Evolutionary conservation across 2,797 vertebrate species (phyloP).

Genomic region (Channa striata): DNA sequence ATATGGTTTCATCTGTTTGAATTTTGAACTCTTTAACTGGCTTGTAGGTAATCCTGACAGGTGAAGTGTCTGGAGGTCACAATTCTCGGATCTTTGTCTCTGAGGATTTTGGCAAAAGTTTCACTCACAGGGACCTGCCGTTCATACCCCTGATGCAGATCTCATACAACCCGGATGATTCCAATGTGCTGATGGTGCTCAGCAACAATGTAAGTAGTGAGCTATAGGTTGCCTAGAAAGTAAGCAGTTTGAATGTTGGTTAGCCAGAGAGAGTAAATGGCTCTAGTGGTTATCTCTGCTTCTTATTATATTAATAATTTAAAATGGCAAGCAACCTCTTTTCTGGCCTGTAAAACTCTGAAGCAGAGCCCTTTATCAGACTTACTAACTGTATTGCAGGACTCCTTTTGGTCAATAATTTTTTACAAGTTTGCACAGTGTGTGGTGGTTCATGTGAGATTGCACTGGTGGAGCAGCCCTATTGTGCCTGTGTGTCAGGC

Average conservation of each 20-base stretch:
- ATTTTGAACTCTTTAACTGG: conserved; percentile 25
- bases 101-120: conserved; percentile 88
- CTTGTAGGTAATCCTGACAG: conserved; percentile 92
- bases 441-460: conserved; percentile 32
- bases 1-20: conserved; percentile 8
- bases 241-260: conserved; percentile 3
- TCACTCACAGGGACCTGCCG: conserved; percentile 85
- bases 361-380: conserved; percentile 3
- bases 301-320: not conserved
- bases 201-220: conserved; percentile 85
- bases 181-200: conserved; percentile 84
- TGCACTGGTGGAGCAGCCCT: not conserved
- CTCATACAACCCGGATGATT: conserved; percentile 86
- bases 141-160: conserved; percentile 90
- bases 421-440: conserved; percentile 37
- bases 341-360: conserved; percentile 11
- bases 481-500: not conserved
- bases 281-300: not conserved
- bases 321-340: not conserved
- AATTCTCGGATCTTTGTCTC: conserved; percentile 91
- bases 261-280: not conserved
- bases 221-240: not conserved
- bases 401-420: conserved; percentile 20
- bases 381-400: not conserved
- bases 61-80: conserved; percentile 86